phyloP scores from a whole-genome alignment of 1,140 invertebrate genomes.

The Orchestia grillus region DNA sequence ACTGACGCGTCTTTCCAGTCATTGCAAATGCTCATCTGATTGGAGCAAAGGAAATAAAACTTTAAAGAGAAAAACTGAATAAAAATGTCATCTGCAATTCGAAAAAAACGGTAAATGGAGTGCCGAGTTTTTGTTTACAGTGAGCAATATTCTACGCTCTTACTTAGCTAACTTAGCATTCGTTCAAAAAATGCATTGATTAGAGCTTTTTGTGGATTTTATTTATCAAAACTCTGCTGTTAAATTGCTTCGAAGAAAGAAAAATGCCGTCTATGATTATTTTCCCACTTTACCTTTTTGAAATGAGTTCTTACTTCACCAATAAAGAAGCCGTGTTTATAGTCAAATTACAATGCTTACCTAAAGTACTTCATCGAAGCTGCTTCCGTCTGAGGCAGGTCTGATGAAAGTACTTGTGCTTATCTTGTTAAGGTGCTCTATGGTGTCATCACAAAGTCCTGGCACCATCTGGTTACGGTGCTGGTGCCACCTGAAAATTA shows the following conservation, averaged over 20 bases:
- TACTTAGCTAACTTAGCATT: too few relatives aligned
- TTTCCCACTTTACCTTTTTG: background rate
- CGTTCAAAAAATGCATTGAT: too few relatives aligned
- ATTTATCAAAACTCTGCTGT: background rate
- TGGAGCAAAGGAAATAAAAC: too few relatives aligned
- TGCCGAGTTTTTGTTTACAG: background rate
- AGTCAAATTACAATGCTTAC: background rate
- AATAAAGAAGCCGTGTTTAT: background rate
- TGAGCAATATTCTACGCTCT: background rate
- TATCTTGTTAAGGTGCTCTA: too few relatives aligned
- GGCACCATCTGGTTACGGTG: background rate
- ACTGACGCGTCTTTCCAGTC: too few relatives aligned
- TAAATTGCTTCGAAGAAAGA: background rate
- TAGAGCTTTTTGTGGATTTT: background rate
- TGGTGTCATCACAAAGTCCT: too few relatives aligned
- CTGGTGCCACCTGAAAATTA: background rate
- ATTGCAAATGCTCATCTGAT: too few relatives aligned
- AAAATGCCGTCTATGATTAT: background rate
- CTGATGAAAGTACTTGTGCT: background rate
- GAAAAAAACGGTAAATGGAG: background rate
- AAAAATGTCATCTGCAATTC: background rate
- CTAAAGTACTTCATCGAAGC: background rate
- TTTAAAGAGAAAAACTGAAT: background rate
- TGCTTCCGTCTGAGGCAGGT: background rate
- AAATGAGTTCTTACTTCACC: background rate